A percentile compares a stretch with the other conserved stretches of the same genome.
These are phyloP conservation scores for Lamproptera curius DNA, from an alignment of 2,888 invertebrate genomes.

Conservation along the genomic window DNA sequence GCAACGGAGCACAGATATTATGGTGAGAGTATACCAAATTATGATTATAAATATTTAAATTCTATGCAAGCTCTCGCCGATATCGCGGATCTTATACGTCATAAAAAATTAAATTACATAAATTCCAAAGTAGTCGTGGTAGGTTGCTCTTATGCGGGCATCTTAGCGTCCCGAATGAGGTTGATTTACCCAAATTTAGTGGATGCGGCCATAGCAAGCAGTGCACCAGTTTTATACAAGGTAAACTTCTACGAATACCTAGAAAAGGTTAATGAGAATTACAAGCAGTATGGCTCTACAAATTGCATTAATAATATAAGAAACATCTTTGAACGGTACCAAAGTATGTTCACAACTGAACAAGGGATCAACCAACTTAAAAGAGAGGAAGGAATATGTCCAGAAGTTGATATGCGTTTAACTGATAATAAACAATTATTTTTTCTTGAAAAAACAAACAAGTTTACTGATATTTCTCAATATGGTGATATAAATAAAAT, in stretches of 20 bases:
- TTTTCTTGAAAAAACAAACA: slow-evolving; percentile 42
- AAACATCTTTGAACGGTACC: slow-evolving; percentile 45
- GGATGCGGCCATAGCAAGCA: slow-evolving; percentile 60
- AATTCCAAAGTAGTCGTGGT: slow-evolving; percentile 61
- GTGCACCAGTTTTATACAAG: slow-evolving; percentile 62
- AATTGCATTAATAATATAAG: slow-evolving; percentile 46
- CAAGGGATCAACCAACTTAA: slow-evolving; percentile 48
- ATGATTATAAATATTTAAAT: slow-evolving; percentile 51
- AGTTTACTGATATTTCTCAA: slow-evolving; percentile 50
- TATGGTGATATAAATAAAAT: slow-evolving; percentile 47
- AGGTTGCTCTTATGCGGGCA: slow-evolving; percentile 65
- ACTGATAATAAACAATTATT: slow-evolving; percentile 54
- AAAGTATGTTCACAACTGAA: slow-evolving; percentile 40
- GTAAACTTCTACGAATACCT: slow-evolving; percentile 61
- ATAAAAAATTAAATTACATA: slow-evolving; percentile 38
- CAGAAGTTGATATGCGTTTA: slow-evolving; percentile 45
- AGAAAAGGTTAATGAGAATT: slow-evolving; percentile 56
- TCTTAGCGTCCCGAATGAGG: slow-evolving; percentile 65
- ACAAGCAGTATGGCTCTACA: slow-evolving; percentile 48
- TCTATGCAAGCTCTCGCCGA: slow-evolving; percentile 61
- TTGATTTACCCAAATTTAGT: slow-evolving; percentile 55
- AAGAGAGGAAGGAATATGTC: slow-evolving; percentile 55
- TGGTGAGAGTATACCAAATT: slow-evolving; percentile 56
- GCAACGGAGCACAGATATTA: slow-evolving; percentile 63
- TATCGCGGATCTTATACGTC: slow-evolving; percentile 42